These are phyloP conservation scores for Chorisops tibialis DNA, from an alignment of 2,888 invertebrate genomes.

Conservation along the genomic window DNA sequence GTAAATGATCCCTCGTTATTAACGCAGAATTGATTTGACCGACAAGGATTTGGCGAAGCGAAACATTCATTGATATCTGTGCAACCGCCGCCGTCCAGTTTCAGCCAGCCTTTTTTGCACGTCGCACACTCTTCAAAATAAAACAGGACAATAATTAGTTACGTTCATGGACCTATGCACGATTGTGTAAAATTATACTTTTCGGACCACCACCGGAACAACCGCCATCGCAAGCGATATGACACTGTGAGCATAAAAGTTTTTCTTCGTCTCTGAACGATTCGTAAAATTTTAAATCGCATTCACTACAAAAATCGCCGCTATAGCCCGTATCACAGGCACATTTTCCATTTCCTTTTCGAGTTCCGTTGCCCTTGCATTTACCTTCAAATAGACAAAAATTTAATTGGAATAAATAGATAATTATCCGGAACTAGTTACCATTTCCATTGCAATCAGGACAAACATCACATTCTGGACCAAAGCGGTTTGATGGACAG, in stretches of 20 bases:
- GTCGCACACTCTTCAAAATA: constrained; percentile 49
- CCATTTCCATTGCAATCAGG: constrained; percentile 77
- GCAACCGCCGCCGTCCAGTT: constrained; percentile 75
- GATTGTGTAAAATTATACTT: constrained; percentile 45
- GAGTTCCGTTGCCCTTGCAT: constrained; percentile 79
- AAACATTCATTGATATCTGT: constrained; percentile 82
- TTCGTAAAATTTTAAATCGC: constrained; percentile 69
- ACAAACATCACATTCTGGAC: constrained; percentile 77
- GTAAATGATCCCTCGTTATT: constrained; percentile 81
- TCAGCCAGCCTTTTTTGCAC: constrained; percentile 68
- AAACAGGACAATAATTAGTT: constrained; percentile 28
- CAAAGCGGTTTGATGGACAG: constrained; percentile 81
- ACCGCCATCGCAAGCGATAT: constrained; percentile 68
- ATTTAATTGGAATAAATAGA: too few species aligned
- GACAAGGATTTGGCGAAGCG: constrained; percentile 54
- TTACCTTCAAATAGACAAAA: constrained; percentile 52
- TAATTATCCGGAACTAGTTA: constrained; percentile 14
- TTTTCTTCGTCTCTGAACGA: constrained; percentile 72
- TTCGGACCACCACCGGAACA: constrained; percentile 72
- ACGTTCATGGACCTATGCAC: background rate
- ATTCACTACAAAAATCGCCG: constrained; percentile 75
- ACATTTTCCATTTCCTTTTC: constrained; percentile 91
- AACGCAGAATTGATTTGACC: constrained; percentile 72
- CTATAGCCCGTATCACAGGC: constrained; percentile 78
- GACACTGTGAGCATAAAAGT: constrained; percentile 74